A percentile compares a stretch with the other conserved stretches of the same genome.
These are phyloP conservation scores for Agrilus biguttatus DNA, from an alignment of 2,888 invertebrate genomes.

Conservation along the genomic window DNA sequence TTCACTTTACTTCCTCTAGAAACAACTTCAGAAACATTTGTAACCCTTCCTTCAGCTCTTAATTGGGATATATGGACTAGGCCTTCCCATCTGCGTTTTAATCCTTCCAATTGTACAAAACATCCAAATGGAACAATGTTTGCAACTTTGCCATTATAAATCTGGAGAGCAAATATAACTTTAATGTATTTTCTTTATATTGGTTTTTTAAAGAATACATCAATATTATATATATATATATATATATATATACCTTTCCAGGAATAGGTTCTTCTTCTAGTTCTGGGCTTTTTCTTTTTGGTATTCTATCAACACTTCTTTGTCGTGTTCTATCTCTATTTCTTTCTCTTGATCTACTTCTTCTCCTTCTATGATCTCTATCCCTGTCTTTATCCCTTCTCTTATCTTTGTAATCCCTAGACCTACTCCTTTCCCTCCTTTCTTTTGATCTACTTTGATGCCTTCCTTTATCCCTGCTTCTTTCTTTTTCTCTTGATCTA, in stretches of 20 bases:
- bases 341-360: slow-evolving; percentile 14
- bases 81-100: slow-evolving; percentile 84
- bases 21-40: slow-evolving; percentile 88
- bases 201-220: neutral
- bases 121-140: slow-evolving; percentile 97
- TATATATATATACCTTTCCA: slow-evolving; percentile 44
- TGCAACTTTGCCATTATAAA: slow-evolving; percentile 87
- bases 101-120: slow-evolving; percentile 88
- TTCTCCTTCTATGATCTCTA: slow-evolving; percentile 12
- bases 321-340: slow-evolving; percentile 16
- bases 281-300: slow-evolving; percentile 31
- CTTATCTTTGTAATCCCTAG: slow-evolving; percentile 10
- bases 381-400: slow-evolving; percentile 20
- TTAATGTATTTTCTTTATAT: neutral
- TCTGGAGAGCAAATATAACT: slow-evolving; percentile 33
- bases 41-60: slow-evolving; percentile 83
- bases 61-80: slow-evolving; percentile 94
- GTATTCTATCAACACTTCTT: slow-evolving; percentile 14
- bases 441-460: slow-evolving; percentile 9
- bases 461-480: slow-evolving; percentile 5
- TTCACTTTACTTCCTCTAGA: slow-evolving; percentile 77
- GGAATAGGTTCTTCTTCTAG: slow-evolving; percentile 62
- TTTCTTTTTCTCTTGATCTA: slow-evolving; percentile 21
- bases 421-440: slow-evolving; percentile 23
- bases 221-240: neutral